These are phyloP conservation scores for Lithosia quadra DNA, from an alignment of 2,888 invertebrate species.

Conservation along the genomic window DNA sequence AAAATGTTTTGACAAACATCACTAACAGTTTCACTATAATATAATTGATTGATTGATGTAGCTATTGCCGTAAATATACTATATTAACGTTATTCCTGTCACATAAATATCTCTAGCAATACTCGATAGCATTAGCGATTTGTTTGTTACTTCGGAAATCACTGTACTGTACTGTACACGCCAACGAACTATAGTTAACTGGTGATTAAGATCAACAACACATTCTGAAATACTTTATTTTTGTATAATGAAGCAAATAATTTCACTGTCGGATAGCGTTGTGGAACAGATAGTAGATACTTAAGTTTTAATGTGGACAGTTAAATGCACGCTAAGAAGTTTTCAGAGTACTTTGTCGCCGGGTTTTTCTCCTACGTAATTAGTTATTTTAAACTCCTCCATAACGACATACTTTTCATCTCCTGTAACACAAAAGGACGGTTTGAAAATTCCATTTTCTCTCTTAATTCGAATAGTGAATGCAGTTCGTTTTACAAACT, in stretches of 20 bases:
- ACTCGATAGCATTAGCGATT: not conserved
- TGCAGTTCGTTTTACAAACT: conserved; percentile 41
- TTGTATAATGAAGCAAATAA: conserved; percentile 7
- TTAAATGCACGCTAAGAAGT: conserved; percentile 61
- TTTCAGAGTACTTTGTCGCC: conserved; percentile 53
- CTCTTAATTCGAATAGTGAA: conserved; percentile 52
- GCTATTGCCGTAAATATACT: not conserved
- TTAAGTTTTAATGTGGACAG: conserved; percentile 61
- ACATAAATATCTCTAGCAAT: not conserved
- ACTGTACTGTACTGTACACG: too few species aligned
- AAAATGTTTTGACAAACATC: not conserved
- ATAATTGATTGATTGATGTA: not conserved
- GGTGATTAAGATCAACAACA: not conserved
- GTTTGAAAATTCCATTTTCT: conserved; percentile 64
- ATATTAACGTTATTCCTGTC: not conserved
- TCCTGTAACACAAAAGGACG: conserved; percentile 61
- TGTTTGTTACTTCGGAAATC: not conserved
- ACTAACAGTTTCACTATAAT: not conserved
- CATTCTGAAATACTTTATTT: not conserved
- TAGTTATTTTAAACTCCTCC: conserved; percentile 69
- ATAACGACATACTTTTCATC: conserved; percentile 68
- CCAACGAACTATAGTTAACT: not conserved
- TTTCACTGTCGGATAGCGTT: conserved; percentile 15
- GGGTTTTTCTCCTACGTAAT: conserved; percentile 67
- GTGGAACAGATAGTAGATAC: conserved; percentile 35